phyloP scores from a whole-genome alignment of 2,888 invertebrate species.

The Syritta pipiens region DNA sequence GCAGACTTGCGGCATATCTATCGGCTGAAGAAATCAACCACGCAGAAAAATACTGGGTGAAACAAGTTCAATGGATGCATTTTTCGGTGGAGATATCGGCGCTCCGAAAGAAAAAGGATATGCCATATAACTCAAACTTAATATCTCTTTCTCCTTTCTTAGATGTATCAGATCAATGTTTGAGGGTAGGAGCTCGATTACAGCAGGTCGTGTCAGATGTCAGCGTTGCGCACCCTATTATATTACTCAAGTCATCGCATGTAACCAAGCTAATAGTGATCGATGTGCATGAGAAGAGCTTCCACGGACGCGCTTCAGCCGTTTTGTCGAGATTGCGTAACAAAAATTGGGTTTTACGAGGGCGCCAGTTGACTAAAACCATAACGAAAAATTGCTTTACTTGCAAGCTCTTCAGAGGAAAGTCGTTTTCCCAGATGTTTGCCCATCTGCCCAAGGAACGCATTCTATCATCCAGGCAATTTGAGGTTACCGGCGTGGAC shows the following conservation, averaged over 20 bases:
- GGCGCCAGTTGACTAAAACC: neutral
- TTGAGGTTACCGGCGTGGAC: neutral
- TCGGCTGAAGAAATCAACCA: conserved; percentile 6
- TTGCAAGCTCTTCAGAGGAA: conserved; percentile 10
- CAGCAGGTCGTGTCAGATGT: neutral
- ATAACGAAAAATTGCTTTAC: conserved; percentile 20
- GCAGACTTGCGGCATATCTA: no score
- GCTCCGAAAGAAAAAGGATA: no score
- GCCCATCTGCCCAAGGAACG: conserved; percentile 19
- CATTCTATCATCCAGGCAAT: neutral
- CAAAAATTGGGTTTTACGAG: conserved; percentile 10
- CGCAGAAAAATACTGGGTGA: conserved; percentile 7
- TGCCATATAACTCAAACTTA: conserved; percentile 15
- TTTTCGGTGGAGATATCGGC: no score
- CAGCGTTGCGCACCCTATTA: conserved; percentile 2
- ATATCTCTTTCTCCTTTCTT: conserved; percentile 6
- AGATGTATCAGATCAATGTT: neutral
- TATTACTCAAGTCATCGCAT: conserved; percentile 15
- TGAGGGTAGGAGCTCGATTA: conserved; percentile 7
- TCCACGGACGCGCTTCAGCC: conserved; percentile 9
- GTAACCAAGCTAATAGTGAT: conserved; percentile 11
- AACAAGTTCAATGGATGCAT: neutral
- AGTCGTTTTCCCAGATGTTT: conserved; percentile 18
- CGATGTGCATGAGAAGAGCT: conserved; percentile 7
- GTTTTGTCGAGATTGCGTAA: conserved; percentile 5